Evolutionary conservation across 2,797 vertebrate species (phyloP), one percentile per base, ranked within the genome.

Genomic region (Ptychobarbus kaznakovi): DNA sequence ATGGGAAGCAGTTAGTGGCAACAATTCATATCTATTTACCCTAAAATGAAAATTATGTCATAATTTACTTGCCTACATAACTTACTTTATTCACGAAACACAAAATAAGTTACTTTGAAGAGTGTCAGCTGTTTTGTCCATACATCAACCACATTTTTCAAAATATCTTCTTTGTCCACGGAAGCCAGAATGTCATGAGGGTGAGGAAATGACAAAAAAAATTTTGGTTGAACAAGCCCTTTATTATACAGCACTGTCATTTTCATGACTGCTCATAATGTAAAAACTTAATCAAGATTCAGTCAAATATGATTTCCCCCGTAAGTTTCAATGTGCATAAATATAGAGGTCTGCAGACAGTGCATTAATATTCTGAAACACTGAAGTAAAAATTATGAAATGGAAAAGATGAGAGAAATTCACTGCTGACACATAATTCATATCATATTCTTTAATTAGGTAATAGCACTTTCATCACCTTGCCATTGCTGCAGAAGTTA

Each of bases 381-480:
- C 38, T 25, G 44, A 20, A 8, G 18, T 20, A 40, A 18, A 78
- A 69, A 79, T n/a, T 2, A 74, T 84, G 28, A 81, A 81, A 35
- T 70, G 81, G 49, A 77, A 58, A 79, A 68, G n/a, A 28, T 40
- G 35, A 35, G 28, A 58, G 63, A 85, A 42, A 81, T 83, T 72
- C 58, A 75, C 85, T 82, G 83, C 72, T 74, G 87, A 86, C 73
- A 74, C 66, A 80, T 81, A 87, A 89, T 83, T 86, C 70, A 89
- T 87, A 81, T 85, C 85, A 25, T 84, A 42, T 68, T 77, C 81
- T 72, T 85, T 88, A 88, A 88, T 88, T 87, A 89, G 80, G 77
- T 82, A 89, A 89, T 88, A 83, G 81, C 85, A 83, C 86, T 87
- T 87, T 89, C 85, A 89, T 87, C 80, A 83, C 79, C 81, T 86